Conservation (phyloP, 2,797 vertebrate species). For the Natrix natrix region DNA sequence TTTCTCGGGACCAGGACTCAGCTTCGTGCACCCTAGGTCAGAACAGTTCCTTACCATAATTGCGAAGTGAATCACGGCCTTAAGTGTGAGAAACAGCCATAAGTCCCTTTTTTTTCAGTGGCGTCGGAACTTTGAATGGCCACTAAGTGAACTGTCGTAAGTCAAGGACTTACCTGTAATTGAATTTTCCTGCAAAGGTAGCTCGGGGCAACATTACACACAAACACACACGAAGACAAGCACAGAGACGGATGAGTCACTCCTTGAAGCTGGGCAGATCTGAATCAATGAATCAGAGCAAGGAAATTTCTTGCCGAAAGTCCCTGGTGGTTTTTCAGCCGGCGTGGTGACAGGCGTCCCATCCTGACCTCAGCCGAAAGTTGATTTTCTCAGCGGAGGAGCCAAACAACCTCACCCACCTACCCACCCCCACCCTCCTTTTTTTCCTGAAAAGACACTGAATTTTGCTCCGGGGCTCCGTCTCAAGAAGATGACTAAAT, state of each 20-base stretch:
- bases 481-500: neutral
- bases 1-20: no score
- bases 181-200: neutral
- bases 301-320: neutral
- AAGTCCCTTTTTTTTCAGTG: no score
- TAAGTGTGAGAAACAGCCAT: no score
- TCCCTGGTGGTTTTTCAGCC: neutral
- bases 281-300: neutral
- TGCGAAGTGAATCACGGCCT: no score
- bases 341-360: neutral
- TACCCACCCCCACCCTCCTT: neutral
- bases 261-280: neutral
- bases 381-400: neutral
- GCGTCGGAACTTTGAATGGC: no score
- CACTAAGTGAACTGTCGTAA: no score
- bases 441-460: neutral
- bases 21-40: no score
- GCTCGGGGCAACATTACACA: neutral
- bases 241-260: neutral
- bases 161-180: no score
- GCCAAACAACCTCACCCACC: neutral
- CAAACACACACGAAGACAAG: neutral
- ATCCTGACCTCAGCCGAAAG: neutral
- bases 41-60: no score
- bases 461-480: neutral